Conservation (phyloP, 2,113 vertebrate species). For the Eublepharis macularius region DNA sequence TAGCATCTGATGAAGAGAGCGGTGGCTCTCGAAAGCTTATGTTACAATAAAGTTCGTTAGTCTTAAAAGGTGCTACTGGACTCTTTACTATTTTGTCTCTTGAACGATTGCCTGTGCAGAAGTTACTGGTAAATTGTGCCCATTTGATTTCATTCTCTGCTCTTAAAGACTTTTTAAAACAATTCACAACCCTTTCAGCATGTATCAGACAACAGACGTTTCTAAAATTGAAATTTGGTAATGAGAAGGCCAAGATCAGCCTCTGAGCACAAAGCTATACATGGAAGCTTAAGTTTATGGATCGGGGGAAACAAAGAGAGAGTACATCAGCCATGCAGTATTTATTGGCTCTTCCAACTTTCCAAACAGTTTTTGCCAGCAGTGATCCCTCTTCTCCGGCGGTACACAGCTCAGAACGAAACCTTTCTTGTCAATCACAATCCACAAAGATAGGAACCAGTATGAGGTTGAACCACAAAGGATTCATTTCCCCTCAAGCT, state of each 20-base stretch:
- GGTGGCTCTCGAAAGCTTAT: too few relatives aligned
- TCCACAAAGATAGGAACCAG: neutral
- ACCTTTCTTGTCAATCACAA: neutral
- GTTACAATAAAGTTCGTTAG: too few relatives aligned
- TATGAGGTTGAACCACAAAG: neutral
- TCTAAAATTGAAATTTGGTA: neutral
- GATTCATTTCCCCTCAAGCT: neutral
- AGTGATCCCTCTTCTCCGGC: neutral
- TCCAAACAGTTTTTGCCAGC: neutral
- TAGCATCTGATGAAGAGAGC: too few relatives aligned
- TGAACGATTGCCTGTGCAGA: too few relatives aligned
- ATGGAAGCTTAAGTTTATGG: conserved; percentile 35
- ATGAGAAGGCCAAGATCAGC: conserved; percentile 39
- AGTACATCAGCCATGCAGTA: neutral
- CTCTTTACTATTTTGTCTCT: too few relatives aligned
- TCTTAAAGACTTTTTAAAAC: too few relatives aligned
- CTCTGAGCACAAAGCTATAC: conserved; percentile 42
- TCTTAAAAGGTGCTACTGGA: too few relatives aligned
- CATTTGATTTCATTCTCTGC: too few relatives aligned
- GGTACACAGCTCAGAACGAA: neutral
- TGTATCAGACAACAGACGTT: too few relatives aligned
- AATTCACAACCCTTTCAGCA: too few relatives aligned
- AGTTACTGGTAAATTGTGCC: too few relatives aligned
- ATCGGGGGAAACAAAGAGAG: neutral
- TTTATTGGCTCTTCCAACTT: conserved; percentile 38